A percentile compares a stretch with the other conserved stretches of the same genome.
These are phyloP conservation scores for Nephrotoma guestfalica DNA, from an alignment of 2,888 invertebrate species.

Conservation along the genomic window DNA sequence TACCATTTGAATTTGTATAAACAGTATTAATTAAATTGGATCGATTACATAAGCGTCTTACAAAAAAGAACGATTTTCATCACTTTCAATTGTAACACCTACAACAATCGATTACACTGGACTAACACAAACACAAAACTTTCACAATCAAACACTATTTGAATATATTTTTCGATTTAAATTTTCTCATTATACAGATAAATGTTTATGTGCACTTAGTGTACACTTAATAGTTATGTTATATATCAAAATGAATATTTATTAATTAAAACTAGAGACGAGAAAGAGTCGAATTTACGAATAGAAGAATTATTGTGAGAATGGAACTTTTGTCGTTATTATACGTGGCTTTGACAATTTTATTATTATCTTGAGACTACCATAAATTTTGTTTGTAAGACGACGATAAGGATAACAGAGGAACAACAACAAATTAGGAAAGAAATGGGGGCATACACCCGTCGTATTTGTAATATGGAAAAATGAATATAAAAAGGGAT, in stretches of 20 bases:
- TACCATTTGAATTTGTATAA: no score
- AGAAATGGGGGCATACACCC: background rate
- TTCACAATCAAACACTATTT: background rate
- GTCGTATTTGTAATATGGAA: background rate
- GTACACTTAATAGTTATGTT: background rate
- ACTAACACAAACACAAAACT: background rate
- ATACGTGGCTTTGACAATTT: background rate
- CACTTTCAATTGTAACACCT: no score
- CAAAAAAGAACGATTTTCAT: no score
- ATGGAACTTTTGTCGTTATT: background rate
- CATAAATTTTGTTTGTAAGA: background rate
- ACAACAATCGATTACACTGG: no score
- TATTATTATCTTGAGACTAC: background rate
- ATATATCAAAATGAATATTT: background rate
- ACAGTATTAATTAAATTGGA: no score
- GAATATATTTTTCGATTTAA: background rate
- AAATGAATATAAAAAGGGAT: background rate
- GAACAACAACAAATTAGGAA: background rate
- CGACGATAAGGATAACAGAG: background rate
- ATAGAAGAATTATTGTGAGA: background rate
- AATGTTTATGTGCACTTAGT: background rate
- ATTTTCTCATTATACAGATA: background rate
- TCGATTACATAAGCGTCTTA: no score
- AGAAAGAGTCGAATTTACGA: background rate
- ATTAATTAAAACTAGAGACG: background rate